Percentiles rank a stretch among this genome's conserved stretches.
phyloP scores from a whole-genome alignment of 2,888 invertebrate genomes.

The Charanyca ferruginea region DNA sequence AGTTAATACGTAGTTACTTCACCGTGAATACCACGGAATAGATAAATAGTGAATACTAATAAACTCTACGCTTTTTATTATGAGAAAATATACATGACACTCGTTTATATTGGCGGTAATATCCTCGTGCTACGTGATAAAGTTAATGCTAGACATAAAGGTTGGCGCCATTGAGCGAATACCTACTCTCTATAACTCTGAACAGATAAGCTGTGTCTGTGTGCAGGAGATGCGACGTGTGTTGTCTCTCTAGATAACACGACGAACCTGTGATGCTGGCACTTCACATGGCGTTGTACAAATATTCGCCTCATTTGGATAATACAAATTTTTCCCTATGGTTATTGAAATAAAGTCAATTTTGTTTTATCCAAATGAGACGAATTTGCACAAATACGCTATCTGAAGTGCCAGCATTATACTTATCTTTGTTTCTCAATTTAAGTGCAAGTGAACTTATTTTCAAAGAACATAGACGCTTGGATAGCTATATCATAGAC shows the following conservation, averaged over 20 bases:
- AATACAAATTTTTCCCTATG: no score
- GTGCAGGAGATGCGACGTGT: constrained; percentile 15
- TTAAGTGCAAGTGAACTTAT: constrained; percentile 1
- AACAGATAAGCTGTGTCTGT: constrained; percentile 30
- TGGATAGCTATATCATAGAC: neutral
- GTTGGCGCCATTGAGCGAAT: constrained; percentile 33
- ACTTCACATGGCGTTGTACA: no score
- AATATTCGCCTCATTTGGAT: no score
- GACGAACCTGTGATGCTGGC: neutral
- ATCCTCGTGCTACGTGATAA: constrained; percentile 29
- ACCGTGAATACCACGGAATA: no score
- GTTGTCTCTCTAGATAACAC: constrained; percentile 26
- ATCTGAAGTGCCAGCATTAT: no score
- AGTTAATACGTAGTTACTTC: no score
- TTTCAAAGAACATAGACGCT: neutral
- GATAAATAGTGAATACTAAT: constrained; percentile 9
- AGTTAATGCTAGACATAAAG: constrained; percentile 45
- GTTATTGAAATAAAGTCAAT: no score
- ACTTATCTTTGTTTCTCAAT: constrained; percentile 11
- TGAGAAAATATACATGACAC: constrained; percentile 17
- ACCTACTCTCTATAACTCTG: constrained; percentile 12
- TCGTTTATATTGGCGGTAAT: constrained; percentile 34
- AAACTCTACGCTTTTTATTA: constrained; percentile 9
- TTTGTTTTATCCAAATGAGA: no score
- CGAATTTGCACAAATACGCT: no score